phyloP scores from a whole-genome alignment of 2,113 vertebrate genomes.

The Amia ocellicauda region DNA sequence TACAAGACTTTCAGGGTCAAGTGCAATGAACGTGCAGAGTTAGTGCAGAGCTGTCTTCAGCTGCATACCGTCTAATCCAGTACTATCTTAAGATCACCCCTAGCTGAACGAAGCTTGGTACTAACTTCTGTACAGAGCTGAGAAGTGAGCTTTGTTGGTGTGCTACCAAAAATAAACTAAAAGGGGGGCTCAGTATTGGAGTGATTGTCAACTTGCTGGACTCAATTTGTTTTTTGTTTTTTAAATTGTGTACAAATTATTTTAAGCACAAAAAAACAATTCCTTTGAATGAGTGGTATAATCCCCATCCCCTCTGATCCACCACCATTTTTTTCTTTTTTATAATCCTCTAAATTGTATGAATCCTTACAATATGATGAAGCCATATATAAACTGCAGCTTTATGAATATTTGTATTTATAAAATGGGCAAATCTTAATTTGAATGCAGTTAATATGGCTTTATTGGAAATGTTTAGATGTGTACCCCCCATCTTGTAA shows the following conservation, averaged over 20 bases:
- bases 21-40: neutral
- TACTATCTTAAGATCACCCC: neutral
- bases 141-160: too few species aligned
- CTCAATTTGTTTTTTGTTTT: neutral
- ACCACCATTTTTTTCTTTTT: neutral
- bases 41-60: neutral
- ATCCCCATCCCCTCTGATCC: neutral
- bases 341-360: neutral
- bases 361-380: neutral
- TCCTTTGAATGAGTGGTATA: neutral
- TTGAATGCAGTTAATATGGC: too few species aligned
- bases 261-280: neutral
- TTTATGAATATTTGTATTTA: too few species aligned
- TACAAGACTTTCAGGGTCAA: slow-evolving; percentile 43
- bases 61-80: neutral
- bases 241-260: neutral
- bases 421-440: too few species aligned
- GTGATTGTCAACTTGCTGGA: too few species aligned
- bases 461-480: too few species aligned
- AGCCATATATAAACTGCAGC: neutral
- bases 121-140: too few species aligned
- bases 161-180: too few species aligned
- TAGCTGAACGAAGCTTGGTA: too few species aligned
- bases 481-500: too few species aligned
- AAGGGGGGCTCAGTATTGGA: too few species aligned